Conservation (phyloP, 2,113 vertebrate genomes). For the Perccottus glenii region DNA sequence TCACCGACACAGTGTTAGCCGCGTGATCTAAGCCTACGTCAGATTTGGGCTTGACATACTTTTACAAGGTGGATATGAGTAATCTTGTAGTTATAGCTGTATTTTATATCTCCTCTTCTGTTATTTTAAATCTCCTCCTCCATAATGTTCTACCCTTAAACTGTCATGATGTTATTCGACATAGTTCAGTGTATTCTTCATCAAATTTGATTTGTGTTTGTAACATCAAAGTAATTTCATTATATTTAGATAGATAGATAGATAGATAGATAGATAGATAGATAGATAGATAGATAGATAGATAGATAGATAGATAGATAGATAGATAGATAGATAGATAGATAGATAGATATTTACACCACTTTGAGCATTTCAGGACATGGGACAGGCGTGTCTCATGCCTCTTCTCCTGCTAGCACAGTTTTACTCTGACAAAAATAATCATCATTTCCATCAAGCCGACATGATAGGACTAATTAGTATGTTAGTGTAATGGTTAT, state of each 20-base stretch:
- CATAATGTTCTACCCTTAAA: neutral
- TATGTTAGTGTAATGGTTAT: constrained; percentile 65
- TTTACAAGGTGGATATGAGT: neutral
- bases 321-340: no score
- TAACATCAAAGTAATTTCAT: no score
- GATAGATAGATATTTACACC: no score
- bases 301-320: no score
- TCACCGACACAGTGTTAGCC: neutral
- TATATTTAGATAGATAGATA: no score
- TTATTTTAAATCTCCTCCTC: neutral
- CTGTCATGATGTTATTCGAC: neutral
- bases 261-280: no score
- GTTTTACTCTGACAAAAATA: constrained; percentile 55
- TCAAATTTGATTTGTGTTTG: no score
- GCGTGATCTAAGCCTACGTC: neutral
- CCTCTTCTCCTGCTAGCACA: constrained; percentile 50
- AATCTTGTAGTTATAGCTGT: neutral
- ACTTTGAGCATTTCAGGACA: no score
- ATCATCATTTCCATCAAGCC: constrained; percentile 79
- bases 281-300: no score
- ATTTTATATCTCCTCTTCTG: neutral
- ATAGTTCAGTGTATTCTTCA: no score
- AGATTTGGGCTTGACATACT: neutral
- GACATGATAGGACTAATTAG: constrained; percentile 81
- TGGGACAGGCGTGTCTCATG: constrained; percentile 22